Evolutionary conservation across 2,888 invertebrate genomes (phyloP), one percentile per base, ranked within the genome.

Genomic region (Drosophila limbata): DNA sequence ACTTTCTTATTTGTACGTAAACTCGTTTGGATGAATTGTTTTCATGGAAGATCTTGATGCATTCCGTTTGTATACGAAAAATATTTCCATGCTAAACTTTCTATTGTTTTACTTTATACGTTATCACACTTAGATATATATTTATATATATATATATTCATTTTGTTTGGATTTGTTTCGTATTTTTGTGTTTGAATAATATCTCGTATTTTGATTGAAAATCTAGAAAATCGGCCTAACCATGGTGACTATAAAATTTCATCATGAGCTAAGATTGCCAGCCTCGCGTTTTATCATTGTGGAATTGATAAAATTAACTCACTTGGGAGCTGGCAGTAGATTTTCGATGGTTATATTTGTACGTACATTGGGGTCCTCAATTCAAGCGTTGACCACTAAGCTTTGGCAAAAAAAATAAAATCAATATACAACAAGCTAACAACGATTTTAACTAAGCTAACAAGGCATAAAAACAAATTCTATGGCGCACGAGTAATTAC

Each of bases 1-100:
- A 62, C 59, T 78, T 66, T 69, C 39, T 47, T 67, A 81, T 89
- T 84, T 81, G 88, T 88, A 89, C 83, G 61, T 81, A 70, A 81
- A 79, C 79, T 75, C 56, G 64, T 68, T 82, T 82, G 53, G 59
- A 62, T 74, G 50, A 60, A 61, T 59, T 63, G 51, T 71, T 80
- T 39, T 61, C 60, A 77, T 68, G 82, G 79, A 81, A 86, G 78
- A 86, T 73, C 84, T 73, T 47, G 65, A 69, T 78, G 40, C 48
- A 61, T 31, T 44, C 33, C 55, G 15, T 55, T 53, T 55, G 28
- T 45, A 57, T 63, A 50, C 47, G 47, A 45, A 50, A 64, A 47
- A 44, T 60, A 65, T 55, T 65, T 33, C 42, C 76, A 67, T 56
- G 79, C 33, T 69, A 35, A 56, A 53, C 53, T 28, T 61, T 73